These are phyloP conservation scores for Paracanthobrama guichenoti DNA, from an alignment of 2,113 vertebrate species.

Conservation along the genomic window DNA sequence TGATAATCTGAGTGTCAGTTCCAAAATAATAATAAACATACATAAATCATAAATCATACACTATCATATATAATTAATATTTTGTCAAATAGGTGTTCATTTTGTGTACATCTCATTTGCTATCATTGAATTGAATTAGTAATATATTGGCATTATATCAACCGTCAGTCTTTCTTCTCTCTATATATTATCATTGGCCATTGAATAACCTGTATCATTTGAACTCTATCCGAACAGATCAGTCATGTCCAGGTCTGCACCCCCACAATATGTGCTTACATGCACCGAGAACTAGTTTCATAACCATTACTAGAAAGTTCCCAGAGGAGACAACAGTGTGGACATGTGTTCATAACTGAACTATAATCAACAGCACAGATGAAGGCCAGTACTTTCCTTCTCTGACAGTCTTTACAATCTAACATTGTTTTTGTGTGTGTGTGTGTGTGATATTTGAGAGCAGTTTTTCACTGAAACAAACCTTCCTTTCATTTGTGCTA, in stretches of 20 bases:
- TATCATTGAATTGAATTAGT: not conserved
- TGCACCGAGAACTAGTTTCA: slow-evolving; percentile 13
- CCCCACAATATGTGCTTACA: slow-evolving; percentile 1
- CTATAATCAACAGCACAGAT: not conserved
- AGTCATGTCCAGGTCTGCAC: not conserved
- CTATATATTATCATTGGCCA: not conserved
- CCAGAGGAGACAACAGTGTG: slow-evolving; percentile 12
- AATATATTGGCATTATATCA: not conserved
- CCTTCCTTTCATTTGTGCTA: not conserved
- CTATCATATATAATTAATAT: not conserved
- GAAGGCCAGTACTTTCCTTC: not conserved
- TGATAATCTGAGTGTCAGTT: not conserved
- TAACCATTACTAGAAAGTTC: slow-evolving; percentile 47
- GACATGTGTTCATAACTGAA: not conserved
- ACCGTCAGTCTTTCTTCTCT: not conserved
- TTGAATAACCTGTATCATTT: not conserved
- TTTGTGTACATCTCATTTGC: not conserved
- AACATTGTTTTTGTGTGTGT: not conserved
- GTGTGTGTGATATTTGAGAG: not conserved
- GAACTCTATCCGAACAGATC: not conserved
- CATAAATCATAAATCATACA: not conserved
- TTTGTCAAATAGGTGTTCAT: not conserved
- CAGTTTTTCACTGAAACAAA: not conserved
- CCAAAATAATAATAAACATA: not conserved
- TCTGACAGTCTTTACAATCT: not conserved